A percentile compares a stretch with the other conserved stretches of the same genome.
Evolutionary conservation across 2,888 invertebrate species (phyloP).

Genomic region (Tiliacea aurago): DNA sequence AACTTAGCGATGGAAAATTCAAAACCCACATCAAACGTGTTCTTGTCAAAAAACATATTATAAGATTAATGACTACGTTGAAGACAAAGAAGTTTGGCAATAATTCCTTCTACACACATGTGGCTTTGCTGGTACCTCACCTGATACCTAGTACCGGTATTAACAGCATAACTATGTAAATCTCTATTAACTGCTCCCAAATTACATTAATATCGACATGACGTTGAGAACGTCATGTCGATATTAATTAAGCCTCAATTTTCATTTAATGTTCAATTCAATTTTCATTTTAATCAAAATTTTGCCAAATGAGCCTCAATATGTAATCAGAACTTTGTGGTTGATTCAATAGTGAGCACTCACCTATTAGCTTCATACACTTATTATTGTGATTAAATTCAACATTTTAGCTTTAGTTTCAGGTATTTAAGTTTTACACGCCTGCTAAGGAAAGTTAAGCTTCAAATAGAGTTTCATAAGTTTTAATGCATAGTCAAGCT

Average conservation of each 20-base stretch:
- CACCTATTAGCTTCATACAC: background rate
- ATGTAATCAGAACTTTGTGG: background rate
- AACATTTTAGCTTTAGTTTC: background rate
- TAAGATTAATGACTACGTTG: no score
- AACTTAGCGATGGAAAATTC: no score
- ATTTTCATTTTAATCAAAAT: background rate
- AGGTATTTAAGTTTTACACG: background rate
- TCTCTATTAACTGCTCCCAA: no score
- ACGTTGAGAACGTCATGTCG: no score
- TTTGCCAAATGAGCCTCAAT: background rate
- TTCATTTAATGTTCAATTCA: background rate
- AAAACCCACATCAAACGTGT: no score
- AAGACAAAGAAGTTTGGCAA: no score
- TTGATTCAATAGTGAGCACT: background rate
- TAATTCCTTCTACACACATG: no score
- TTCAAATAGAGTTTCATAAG: slow-evolving; percentile 7
- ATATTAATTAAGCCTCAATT: no score
- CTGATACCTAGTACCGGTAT: no score
- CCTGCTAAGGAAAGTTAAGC: background rate
- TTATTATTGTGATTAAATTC: background rate
- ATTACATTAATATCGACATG: background rate
- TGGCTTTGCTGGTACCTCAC: no score
- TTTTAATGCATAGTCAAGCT: slow-evolving; percentile 11
- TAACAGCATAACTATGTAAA: no score
- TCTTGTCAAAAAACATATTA: no score